A percentile compares a stretch with the other conserved stretches of the same genome.
Evolutionary conservation across 2,113 vertebrate species (phyloP).

Genomic region (Protobothrops flavoviridis): DNA sequence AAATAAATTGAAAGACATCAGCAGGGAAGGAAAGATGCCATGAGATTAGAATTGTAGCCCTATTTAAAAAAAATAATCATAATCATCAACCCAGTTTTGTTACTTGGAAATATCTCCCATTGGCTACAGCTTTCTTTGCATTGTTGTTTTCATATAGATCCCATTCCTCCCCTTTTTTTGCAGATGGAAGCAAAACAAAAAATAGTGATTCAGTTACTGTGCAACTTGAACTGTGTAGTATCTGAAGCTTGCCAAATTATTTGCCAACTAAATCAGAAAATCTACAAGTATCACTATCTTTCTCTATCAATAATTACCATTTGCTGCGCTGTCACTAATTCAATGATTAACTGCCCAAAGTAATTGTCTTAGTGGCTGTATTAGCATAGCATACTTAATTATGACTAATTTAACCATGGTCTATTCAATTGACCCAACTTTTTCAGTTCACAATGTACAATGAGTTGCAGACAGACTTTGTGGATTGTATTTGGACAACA

Average conservation of each 20-base stretch:
- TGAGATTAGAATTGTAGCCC: background rate
- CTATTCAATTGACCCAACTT: background rate
- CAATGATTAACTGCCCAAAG: background rate
- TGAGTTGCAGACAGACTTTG: background rate
- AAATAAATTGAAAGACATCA: background rate
- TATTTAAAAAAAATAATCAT: background rate
- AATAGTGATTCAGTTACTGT: background rate
- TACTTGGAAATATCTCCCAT: background rate
- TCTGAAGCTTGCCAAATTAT: background rate
- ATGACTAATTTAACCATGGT: background rate
- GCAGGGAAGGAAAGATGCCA: background rate
- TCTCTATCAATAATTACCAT: background rate
- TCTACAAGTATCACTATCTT: background rate
- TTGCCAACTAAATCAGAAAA: background rate
- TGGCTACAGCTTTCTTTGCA: background rate
- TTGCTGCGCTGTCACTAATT: background rate
- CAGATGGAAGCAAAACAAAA: background rate
- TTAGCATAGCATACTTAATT: background rate
- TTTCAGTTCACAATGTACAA: background rate
- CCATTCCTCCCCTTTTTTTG: background rate
- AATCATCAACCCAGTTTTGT: background rate
- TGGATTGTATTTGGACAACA: background rate
- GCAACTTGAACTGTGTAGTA: background rate
- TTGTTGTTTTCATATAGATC: background rate
- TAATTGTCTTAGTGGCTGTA: background rate